Evolutionary conservation across 92 coral and sea anemone species (phyloP), one percentile per base, ranked within the genome.

Genomic region (Zoanthus solanderi): DNA sequence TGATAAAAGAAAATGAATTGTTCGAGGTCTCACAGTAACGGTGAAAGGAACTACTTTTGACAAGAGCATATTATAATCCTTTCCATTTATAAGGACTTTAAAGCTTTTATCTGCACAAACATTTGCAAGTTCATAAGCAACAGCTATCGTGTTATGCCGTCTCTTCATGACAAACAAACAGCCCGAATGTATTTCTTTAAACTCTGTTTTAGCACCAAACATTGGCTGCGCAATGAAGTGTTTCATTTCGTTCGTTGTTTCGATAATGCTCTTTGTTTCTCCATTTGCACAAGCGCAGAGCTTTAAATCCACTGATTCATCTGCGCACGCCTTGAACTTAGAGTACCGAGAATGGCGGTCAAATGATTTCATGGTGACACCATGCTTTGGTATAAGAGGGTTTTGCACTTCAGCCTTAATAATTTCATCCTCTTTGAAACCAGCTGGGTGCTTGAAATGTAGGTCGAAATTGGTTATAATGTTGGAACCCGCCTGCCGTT

Each of bases 101-200:
- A 90, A 90, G 5, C 88, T 86, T 60, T 86, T 79, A 73, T 87
- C 90, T 1, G 58, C 7, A 32, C 93, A 90, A 2, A 84, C 53
- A 50, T 90, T 90, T 16, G 89, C 82, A 10, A 86, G 84, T 34
- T 90, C 93, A 29, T 90, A 90, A 4, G 78, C 72, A 6, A 90
- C 72, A 32, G 88, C 86, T 16, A 90, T 61, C 15, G 88, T 88
- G 34, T 83, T 65, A 67, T 92, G 95, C 5, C 81, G 85, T 48
- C 95, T 79, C 42, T 78, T 85, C 60, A 93, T 61, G 23, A 90
- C 85, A 12, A 90, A 78, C 53, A 93, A 72, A 73, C 95, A 93
- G 14, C 86, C 90, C 58, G 68, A 48, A 12, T 90, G 82, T 29
- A 93, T 66, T 12, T 75, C 77, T 17, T 83, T 84, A n/a, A 84